Evolutionary conservation across 2,888 invertebrate species (phyloP).

Genomic region (Arctia plantaginis): DNA sequence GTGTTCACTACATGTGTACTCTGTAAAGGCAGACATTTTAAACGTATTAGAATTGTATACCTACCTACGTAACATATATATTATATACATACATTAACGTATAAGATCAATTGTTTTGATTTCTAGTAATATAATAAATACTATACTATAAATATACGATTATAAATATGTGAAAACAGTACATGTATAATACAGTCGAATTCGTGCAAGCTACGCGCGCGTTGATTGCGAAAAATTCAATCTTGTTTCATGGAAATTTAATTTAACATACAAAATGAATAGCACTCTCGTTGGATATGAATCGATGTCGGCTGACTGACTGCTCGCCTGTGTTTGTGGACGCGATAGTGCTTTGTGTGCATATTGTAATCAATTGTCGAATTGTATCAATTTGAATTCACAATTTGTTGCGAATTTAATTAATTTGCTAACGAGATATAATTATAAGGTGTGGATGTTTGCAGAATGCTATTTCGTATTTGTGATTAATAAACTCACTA

Average conservation of each 20-base stretch:
- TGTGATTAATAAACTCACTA: background rate
- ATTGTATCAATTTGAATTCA: constrained; percentile 82
- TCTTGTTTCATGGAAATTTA: constrained; percentile 87
- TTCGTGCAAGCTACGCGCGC: constrained; percentile 67
- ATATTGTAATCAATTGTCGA: constrained; percentile 85
- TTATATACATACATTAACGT: background rate
- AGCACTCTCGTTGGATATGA: constrained; percentile 83
- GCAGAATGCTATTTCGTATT: background rate
- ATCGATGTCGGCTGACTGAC: constrained; percentile 80
- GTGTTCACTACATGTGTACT: background rate
- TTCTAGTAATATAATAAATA: constrained; percentile 16
- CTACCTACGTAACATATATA: background rate
- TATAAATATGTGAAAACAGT: constrained; percentile 30
- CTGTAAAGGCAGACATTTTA: background rate
- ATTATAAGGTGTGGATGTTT: constrained; percentile 49
- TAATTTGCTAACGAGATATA: constrained; percentile 72
- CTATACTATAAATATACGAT: too few relatives aligned
- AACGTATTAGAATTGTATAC: background rate
- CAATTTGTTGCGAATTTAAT: constrained; percentile 81
- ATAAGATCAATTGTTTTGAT: background rate
- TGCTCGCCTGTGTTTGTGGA: constrained; percentile 84
- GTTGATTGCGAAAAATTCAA: constrained; percentile 87
- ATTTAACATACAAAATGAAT: constrained; percentile 87
- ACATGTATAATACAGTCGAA: constrained; percentile 57
- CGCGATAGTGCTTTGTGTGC: constrained; percentile 79